Evolutionary conservation across 2,888 invertebrate genomes (phyloP), one percentile per base, ranked within the genome.

Genomic region (Dasysyrphus albostriatus): DNA sequence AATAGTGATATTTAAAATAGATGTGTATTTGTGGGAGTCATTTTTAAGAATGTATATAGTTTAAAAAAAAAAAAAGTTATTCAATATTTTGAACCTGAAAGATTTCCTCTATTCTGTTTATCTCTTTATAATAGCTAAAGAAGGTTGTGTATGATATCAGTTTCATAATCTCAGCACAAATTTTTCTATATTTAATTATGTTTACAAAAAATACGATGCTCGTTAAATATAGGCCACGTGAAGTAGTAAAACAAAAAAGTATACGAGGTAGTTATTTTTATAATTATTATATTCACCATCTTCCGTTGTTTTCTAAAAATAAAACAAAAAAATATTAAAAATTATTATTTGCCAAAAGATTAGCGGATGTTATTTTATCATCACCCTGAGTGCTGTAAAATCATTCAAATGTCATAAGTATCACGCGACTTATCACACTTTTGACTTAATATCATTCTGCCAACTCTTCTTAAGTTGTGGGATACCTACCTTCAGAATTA

Each of bases 351-450:
- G 76, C 76, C 76, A 72, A 85, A 77, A 72, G 32, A 56, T 32
- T 69, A 59, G 49, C 34, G 54, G 49, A 63, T 51, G 10, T 78
- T 56, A 49, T 56, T 74, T 77, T 63, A 69, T 81, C 69, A 74
- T 78, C 69, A 78, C 70, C 82, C 77, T 81, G 63, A 24, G 59
- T 49, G 69, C 73, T 77, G 63, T 81, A 65, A 61, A 77, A 81
- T 85, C 82, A 82, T 54, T 78, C 74, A 85, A 85, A 81, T 74
- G 76, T 84, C 85, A 85, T 49, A 56, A 74, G 72, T 75, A 87
- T 83, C 83, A 79, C 83, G 87, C 78, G 83, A 87, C 87, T 78
- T 87, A 72, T 82, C 83, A 78, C 75, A 82, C 74, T 78, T 87
- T 87, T 72, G 74, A 42, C 65, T 14, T 63, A 69, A 72, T 65